Conservation (phyloP, 2,113 vertebrate genomes). For the Mobula birostris region DNA sequence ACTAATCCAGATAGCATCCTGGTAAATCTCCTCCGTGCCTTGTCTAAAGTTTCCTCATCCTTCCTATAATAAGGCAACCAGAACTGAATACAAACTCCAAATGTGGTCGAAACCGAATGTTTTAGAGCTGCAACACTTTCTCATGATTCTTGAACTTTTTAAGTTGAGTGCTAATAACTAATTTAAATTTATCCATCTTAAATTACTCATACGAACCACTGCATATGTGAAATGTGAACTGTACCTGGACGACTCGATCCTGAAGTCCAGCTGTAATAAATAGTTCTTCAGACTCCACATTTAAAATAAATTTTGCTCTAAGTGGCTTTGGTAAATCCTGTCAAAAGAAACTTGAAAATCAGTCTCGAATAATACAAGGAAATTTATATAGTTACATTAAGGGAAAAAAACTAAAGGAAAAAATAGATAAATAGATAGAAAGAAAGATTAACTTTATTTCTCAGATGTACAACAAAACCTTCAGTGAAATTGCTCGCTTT, state of each 20-base stretch:
- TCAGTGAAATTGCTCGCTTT: too few relatives aligned
- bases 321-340: conserved; percentile 66
- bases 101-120: too few relatives aligned
- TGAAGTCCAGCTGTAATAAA: conserved; percentile 71
- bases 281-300: conserved; percentile 69
- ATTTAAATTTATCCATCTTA: background rate
- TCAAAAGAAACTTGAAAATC: conserved; percentile 15
- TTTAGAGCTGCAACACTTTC: too few relatives aligned
- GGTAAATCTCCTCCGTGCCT: too few relatives aligned
- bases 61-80: too few relatives aligned
- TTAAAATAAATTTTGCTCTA: conserved; percentile 68
- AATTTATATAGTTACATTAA: background rate
- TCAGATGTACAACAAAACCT: too few relatives aligned
- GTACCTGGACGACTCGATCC: conserved; percentile 69
- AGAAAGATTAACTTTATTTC: too few relatives aligned
- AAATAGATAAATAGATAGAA: too few relatives aligned
- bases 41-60: too few relatives aligned
- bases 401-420: background rate
- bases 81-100: too few relatives aligned
- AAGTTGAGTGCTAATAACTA: background rate
- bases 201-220: background rate
- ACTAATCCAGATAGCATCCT: too few relatives aligned
- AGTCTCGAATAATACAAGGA: background rate
- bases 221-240: background rate
- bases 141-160: too few relatives aligned